Evolutionary conservation across 2,797 vertebrate species (phyloP).

Genomic region (Poeciliopsis gracilis): DNA sequence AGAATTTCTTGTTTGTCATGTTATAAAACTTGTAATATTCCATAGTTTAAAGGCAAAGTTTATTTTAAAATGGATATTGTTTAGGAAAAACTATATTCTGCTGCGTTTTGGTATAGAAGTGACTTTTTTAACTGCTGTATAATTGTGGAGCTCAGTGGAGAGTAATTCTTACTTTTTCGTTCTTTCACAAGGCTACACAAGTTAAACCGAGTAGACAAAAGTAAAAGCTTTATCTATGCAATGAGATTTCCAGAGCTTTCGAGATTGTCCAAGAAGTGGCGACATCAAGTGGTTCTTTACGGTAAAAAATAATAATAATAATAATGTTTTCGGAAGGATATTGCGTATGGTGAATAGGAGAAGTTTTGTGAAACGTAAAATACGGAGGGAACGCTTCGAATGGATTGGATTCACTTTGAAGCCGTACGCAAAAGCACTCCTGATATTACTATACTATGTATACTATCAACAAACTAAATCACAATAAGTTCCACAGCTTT

Average conservation of each 20-base stretch:
- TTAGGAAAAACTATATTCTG: not conserved
- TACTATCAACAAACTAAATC: not conserved
- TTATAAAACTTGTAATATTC: not conserved
- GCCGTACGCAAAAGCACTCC: not conserved
- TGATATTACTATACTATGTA: not conserved
- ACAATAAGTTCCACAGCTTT: not conserved
- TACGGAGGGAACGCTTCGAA: not conserved
- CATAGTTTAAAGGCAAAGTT: not conserved
- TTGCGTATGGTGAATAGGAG: constrained; percentile 6
- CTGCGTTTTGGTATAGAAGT: not conserved
- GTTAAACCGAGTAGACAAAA: not conserved
- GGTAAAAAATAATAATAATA: not conserved
- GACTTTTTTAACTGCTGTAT: not conserved
- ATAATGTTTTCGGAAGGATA: not conserved
- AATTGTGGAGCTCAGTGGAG: no score
- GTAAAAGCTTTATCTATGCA: not conserved
- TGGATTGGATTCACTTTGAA: constrained; percentile 4
- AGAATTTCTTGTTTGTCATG: not conserved
- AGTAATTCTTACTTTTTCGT: not conserved
- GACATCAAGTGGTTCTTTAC: constrained; percentile 53
- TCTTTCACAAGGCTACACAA: not conserved
- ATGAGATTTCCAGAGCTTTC: constrained; percentile 4
- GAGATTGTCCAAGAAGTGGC: constrained; percentile 11
- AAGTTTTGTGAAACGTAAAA: constrained; percentile 11
- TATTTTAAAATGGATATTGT: not conserved